phyloP scores from a whole-genome alignment of 1,140 invertebrate species.

The Lycorma delicatula region DNA sequence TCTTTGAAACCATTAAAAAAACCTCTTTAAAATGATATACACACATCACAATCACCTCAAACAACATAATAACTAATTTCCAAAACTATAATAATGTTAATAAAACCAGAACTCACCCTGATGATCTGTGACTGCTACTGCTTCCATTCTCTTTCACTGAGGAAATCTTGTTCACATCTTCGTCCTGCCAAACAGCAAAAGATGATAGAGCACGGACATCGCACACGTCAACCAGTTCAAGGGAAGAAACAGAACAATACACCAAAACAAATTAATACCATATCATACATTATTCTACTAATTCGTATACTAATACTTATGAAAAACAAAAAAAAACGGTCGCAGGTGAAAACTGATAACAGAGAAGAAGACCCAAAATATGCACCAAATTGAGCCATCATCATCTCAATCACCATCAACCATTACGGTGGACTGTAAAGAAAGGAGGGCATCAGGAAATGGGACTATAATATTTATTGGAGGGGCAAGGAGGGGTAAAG shows the following conservation, averaged over 20 bases:
- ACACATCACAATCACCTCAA: neutral
- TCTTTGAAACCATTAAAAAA: neutral
- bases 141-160: slow-evolving; percentile 49
- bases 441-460: no score
- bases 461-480: no score
- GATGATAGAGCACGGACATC: slow-evolving; percentile 34
- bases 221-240: slow-evolving; percentile 47
- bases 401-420: no score
- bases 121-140: slow-evolving; percentile 35
- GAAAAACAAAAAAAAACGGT: no score
- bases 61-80: neutral
- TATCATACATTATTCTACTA: no score
- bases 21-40: neutral
- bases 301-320: no score
- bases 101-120: slow-evolving; percentile 11
- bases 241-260: slow-evolving; percentile 43
- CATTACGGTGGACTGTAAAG: no score
- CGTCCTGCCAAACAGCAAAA: slow-evolving; percentile 56
- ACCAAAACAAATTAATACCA: slow-evolving; percentile 13
- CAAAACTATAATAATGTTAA: neutral
- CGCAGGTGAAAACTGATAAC: no score
- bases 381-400: no score
- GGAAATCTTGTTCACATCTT: slow-evolving; percentile 36
- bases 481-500: no score
- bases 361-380: no score